These are phyloP conservation scores for Volucella bombylans DNA, from an alignment of 2,888 invertebrate genomes.

Conservation along the genomic window DNA sequence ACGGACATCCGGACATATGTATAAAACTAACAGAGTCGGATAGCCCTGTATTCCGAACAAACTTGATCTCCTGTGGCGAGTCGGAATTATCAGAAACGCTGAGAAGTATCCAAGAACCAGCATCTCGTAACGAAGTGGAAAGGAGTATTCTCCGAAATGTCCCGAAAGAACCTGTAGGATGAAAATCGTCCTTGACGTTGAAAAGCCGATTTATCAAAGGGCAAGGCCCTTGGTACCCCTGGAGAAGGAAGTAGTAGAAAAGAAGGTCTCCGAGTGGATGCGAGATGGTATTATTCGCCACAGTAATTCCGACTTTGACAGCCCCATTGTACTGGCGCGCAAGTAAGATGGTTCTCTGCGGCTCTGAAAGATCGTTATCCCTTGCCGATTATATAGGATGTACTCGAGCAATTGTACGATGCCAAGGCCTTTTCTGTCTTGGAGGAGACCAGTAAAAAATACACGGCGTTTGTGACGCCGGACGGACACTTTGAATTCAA, in stretches of 20 bases:
- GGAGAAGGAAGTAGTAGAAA: constrained; percentile 39
- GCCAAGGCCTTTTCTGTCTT: too few species aligned
- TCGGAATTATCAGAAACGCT: not conserved
- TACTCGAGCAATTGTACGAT: too few species aligned
- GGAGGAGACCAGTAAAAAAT: too few species aligned
- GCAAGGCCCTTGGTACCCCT: constrained; percentile 35
- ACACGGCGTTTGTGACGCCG: too few species aligned
- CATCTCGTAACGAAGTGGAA: constrained; percentile 1
- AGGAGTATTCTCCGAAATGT: constrained; percentile 77
- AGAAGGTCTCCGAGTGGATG: constrained; percentile 37
- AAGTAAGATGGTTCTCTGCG: constrained; percentile 21
- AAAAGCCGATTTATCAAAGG: constrained; percentile 39
- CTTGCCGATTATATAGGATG: constrained; percentile 50
- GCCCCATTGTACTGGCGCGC: constrained; percentile 9
- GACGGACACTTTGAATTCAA: too few species aligned
- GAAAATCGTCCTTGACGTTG: constrained; percentile 37
- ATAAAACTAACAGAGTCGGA: too few species aligned
- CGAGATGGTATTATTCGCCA: too few species aligned
- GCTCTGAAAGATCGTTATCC: constrained; percentile 36
- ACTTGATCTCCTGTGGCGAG: too few species aligned
- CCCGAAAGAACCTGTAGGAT: constrained; percentile 25
- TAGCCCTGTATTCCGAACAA: too few species aligned
- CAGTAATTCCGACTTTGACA: constrained; percentile 20
- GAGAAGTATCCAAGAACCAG: constrained; percentile 23
- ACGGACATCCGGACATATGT: too few species aligned